Percentiles rank a stretch among this genome's conserved stretches.
Evolutionary conservation across 2,888 invertebrate genomes (phyloP).

Genomic region (Rotaria socialis): DNA sequence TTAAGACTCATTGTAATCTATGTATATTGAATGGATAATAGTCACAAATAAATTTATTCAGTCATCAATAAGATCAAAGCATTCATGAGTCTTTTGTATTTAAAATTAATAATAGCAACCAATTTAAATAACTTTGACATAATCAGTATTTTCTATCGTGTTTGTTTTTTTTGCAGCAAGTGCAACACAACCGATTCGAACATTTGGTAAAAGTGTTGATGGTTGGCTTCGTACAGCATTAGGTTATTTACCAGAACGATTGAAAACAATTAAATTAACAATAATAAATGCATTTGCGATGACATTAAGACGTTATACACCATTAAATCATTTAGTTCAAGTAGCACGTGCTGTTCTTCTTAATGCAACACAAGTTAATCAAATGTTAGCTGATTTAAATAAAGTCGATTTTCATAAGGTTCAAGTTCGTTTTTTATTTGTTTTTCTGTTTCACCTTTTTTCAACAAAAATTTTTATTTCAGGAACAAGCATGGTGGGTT

Average conservation of each 20-base stretch:
- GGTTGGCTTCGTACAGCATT: constrained; percentile 46
- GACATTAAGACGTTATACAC: constrained; percentile 87
- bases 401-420: constrained; percentile 96
- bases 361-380: constrained; percentile 85
- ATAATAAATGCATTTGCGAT: constrained; percentile 85
- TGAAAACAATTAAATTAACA: constrained; percentile 44
- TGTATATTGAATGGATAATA: no score
- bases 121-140: no score
- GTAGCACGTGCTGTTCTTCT: constrained; percentile 90
- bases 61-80: no score
- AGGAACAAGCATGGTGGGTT: constrained; percentile 85
- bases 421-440: constrained; percentile 61
- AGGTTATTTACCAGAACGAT: constrained; percentile 39
- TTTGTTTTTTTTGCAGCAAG: neutral
- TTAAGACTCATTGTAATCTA: no score
- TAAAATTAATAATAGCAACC: no score
- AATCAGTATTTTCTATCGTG: no score
- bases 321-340: constrained; percentile 89
- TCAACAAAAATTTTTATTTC: neutral
- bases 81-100: no score
- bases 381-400: constrained; percentile 92
- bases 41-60: no score
- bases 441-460: neutral
- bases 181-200: constrained; percentile 79
- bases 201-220: constrained; percentile 75